Evolutionary conservation across 2,888 invertebrate species (phyloP).

Genomic region (Ophonus ardosiacus): DNA sequence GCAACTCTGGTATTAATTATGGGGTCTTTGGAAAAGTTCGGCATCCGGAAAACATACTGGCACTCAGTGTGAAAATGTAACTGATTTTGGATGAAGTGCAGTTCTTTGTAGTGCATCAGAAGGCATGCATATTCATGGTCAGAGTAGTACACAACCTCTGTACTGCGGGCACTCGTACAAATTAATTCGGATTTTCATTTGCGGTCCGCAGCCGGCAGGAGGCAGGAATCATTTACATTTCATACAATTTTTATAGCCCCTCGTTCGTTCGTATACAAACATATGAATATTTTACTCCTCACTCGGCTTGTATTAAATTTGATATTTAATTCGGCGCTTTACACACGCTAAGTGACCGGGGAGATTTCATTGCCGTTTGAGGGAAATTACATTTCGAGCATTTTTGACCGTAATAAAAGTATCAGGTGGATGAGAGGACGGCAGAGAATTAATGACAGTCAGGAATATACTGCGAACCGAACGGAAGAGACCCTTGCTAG

Average conservation of each 20-base stretch:
- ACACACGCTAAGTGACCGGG: conserved; percentile 18
- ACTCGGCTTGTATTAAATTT: conserved; percentile 47
- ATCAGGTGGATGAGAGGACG: conserved; percentile 18
- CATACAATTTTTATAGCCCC: conserved; percentile 58
- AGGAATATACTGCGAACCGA: background rate
- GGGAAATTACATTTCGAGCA: conserved; percentile 13
- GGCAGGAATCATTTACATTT: conserved; percentile 52
- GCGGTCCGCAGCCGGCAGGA: conserved; percentile 2
- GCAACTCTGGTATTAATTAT: background rate
- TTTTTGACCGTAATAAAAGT: conserved; percentile 35
- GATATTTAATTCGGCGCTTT: conserved; percentile 45
- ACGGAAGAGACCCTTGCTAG: no score
- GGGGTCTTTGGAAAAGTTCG: background rate
- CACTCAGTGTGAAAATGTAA: conserved; percentile 9
- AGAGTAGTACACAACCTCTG: conserved; percentile 30
- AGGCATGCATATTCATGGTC: conserved; percentile 46
- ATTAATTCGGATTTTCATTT: conserved; percentile 57
- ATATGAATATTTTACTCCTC: conserved; percentile 49
- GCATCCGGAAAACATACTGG: background rate
- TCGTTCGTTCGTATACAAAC: conserved; percentile 45
- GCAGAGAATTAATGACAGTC: conserved; percentile 45
- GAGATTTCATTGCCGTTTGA: conserved; percentile 31
- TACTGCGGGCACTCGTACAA: conserved; percentile 10
- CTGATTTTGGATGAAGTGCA: conserved; percentile 49
- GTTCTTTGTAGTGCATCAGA: conserved; percentile 39